phyloP scores from a whole-genome alignment of 1,140 invertebrate species.

The Elymnias hypermnestra region DNA sequence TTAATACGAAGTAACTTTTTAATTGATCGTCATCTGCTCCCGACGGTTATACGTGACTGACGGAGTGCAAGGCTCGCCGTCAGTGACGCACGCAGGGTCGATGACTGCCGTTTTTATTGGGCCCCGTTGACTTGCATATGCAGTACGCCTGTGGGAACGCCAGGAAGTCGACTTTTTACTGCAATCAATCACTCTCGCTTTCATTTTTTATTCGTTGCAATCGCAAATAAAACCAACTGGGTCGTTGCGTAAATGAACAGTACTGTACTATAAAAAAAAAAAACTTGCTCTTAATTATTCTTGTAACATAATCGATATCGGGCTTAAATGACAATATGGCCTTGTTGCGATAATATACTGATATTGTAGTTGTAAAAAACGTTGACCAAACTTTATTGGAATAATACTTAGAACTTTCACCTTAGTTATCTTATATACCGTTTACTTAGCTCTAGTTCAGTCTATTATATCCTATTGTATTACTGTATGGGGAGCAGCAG shows the following conservation, averaged over 20 bases:
- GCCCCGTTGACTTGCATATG: conserved; percentile 51
- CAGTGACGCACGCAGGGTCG: conserved; percentile 65
- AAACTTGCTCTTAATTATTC: too few relatives aligned
- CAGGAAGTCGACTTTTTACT: conserved; percentile 41
- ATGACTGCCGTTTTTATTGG: conserved; percentile 62
- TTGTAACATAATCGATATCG: too few relatives aligned
- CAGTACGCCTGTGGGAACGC: conserved; percentile 59
- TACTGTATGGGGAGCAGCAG: too few relatives aligned
- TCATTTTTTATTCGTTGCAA: conserved; percentile 20
- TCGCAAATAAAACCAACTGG: conserved; percentile 19
- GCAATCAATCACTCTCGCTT: conserved; percentile 19
- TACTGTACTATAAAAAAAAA: neutral
- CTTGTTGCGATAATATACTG: too few relatives aligned
- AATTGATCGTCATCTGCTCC: conserved; percentile 72
- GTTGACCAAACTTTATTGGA: too few relatives aligned
- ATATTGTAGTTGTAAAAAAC: too few relatives aligned
- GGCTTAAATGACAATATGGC: too few relatives aligned
- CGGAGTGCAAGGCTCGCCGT: conserved; percentile 47
- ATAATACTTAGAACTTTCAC: too few relatives aligned
- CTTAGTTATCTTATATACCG: too few relatives aligned
- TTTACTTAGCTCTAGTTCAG: too few relatives aligned
- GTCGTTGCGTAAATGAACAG: conserved; percentile 10
- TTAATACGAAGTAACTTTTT: conserved; percentile 70
- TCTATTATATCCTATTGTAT: too few relatives aligned
- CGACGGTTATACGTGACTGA: conserved; percentile 53